Base-by-base conservation (phyloP, 1,140 invertebrate genomes). In the Tetraneura akinire region DNA sequence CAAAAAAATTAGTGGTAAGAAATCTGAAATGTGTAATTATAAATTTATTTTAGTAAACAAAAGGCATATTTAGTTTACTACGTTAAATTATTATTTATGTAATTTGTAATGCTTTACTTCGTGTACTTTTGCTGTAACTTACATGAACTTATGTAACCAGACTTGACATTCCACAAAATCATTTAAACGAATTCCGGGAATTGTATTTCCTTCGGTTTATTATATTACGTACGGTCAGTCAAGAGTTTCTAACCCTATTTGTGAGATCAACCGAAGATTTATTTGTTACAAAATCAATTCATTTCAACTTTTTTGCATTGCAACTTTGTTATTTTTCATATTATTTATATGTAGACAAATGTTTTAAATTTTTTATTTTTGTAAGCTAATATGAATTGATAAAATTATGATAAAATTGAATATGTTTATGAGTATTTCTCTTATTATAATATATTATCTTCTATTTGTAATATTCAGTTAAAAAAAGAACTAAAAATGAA, bases 141-240 rank as follows among this genome's bases (percentile, higher is more conserved):
- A 37, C 8, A 8, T 37, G 32, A 8, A 8, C 32, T 37, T 8
- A 37, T 37, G 32, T 37, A 37, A 11, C 26, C 29, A 42, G 32
- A 57, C 53, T 14, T 37, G n/a, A n/a, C n/a, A 76, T 76, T 76
- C 73, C 73, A 21, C 32, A 76, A 76, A 21, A 37, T 29, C n/a
- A 18, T 57, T 76, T 76, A 76, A 55, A 76, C 51, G 73, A 76
- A 76, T 76, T 76, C 73, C 73, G 14, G 5, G 13, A 76, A 76
- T 76, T n/a, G 29, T 9, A 16, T 42, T 26, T 23, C 18, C 47
- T 26, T 9, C 16, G 13, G 10, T 29, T 9, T 53, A 26, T 73
- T 55, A 23, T 9, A 45, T 76, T 57, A 32, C 11, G 18, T 23
- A 21, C 23, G 16, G 26, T 18, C 26, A 14, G 37, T 16, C 64